Evolutionary conservation across 1,140 invertebrate genomes (phyloP), one percentile per base, ranked within the genome.

Genomic region (Drosophila persimilis): DNA sequence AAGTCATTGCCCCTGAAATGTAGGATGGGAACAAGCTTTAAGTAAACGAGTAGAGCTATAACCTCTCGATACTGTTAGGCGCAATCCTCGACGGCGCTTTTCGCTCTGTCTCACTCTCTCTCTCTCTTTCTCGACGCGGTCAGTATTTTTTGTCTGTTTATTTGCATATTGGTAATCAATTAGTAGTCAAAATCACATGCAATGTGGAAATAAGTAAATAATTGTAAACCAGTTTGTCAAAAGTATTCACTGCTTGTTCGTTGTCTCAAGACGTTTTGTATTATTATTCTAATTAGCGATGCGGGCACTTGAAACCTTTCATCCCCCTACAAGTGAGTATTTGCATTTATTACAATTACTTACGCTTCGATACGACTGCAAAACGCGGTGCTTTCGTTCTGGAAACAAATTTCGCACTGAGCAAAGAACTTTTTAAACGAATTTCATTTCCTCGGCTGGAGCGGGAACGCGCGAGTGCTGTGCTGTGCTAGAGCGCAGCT

Each of bases 171-270:
- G 17, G 26, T 17, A 45, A 46, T 66, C 29, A 55, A 72, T 54
- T 73, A 62, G 58, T 41, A 51, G 43, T n/a, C 29, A 50, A 15
- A 17, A 44, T 17, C 29, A 41, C 31, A 63, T 15, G 20, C 47
- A 55, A 31, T 24, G 54, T 31, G 24, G 2, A 48, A 24, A 43
- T 57, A 54, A 15, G 41, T 41, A 50, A 48, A 11, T 11, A 35
- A 44, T 41, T 8, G 26, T 63, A 73, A 73, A 73, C 70, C 70
- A 73, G 70, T 73, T 73, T 73, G 51, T 17, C 22, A 41, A 55
- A 53, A 22, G 29, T 54, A 41, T 62, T 20, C 11, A 26, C 13
- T 39, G 5, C 24, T 54, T 43, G 8, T 13, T 2, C n/a, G 29
- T 44, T 6, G 13, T 39, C 9, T 31, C 31, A 31, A 31, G 8